Base-by-base conservation (phyloP, 2,888 invertebrate species). In the Dendrolimus houi region DNA sequence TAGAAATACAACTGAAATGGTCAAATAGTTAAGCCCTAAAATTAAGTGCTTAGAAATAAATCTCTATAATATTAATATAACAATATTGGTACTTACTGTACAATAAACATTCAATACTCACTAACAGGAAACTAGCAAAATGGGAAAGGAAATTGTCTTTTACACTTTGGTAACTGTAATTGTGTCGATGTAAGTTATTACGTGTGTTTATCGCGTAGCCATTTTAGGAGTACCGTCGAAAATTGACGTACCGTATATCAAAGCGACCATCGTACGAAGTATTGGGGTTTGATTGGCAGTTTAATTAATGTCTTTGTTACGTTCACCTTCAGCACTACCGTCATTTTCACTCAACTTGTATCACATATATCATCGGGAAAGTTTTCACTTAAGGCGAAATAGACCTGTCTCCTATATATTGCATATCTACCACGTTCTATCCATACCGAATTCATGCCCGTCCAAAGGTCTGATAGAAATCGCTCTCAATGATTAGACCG, bases 301-400 rank as follows among this genome's bases (percentile, higher is more conserved):
- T 75, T 78, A 79, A 79, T 79, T 79, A 79, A 77, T 74, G 75
- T 69, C 68, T 70, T 64, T 65, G 69, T 64, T 68, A 64, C 68
- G 62, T 67, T 68, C 63, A 70, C 70, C 63, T 71, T 67, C 62
- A 64, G 64, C 59, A 47, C 47, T 47, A 47, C 9, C 47, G 47
- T 9, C 47, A 47, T 47, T 47, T 47, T 47, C 47, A 47, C 47
- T 47, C 47, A 47, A 9, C 47, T 47, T 10, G 9, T 47, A 47
- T 12, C 9, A 47, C 8, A 12, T 8, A 47, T 12, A 2, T 47
- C 6, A 29, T 6, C 12, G 47, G 6, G 9, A 47, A 47, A 47
- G 47, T 12, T 47, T 47, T 47, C 12, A 47, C 10, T 47, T 47
- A 47, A 29, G 29, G 29, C 6, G 29, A 29, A 29, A 29, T 29